Evolutionary conservation across 2,888 invertebrate species (phyloP), one percentile per base, ranked within the genome.

Genomic region (Caradrina kadenii): DNA sequence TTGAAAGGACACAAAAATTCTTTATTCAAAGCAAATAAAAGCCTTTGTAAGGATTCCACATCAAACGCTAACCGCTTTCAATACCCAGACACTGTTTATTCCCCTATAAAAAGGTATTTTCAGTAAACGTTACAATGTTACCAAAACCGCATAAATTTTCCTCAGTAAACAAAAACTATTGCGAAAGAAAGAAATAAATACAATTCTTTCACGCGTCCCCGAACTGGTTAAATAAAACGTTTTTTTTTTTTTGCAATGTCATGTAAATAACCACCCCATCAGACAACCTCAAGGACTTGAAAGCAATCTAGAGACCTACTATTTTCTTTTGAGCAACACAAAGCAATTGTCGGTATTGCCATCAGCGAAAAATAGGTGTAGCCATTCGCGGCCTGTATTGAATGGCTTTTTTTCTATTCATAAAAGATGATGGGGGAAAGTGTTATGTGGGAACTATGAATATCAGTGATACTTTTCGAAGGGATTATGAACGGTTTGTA

Each of bases 321-420:
- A 90, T 92, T 92, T 88, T 88, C 90, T 92, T 92, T 93, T 90
- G 87, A 90, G 86, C 87, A 87, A 92, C 88, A 91, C 92, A 94
- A 93, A 91, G 93, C 93, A 87, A 92, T 93, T 92, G 92, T 93
- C 86, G 88, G 86, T 93, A 91, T 92, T 89, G 90, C 89, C 87
- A 89, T 91, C 89, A 89, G 88, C 80, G 73, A 83, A 84, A 86
- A 89, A 91, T 88, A 90, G 88, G 88, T 90, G 87, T 86, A 85
- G 86, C 87, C 83, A 82, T 88, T 87, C 83, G 78, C 76, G 67
- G 78, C 72, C 79, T 79, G 84, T 87, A 86, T 86, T 82, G 84
- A 83, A 80, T 79, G 80, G 81, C 86, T 88, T 87, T 87, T 82
- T 87, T 88, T 84, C 82, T 85, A 85, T 89, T 86, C 84, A 87